Conservation (phyloP, 2,797 vertebrate genomes). For the Rhinogobio ventralis region DNA sequence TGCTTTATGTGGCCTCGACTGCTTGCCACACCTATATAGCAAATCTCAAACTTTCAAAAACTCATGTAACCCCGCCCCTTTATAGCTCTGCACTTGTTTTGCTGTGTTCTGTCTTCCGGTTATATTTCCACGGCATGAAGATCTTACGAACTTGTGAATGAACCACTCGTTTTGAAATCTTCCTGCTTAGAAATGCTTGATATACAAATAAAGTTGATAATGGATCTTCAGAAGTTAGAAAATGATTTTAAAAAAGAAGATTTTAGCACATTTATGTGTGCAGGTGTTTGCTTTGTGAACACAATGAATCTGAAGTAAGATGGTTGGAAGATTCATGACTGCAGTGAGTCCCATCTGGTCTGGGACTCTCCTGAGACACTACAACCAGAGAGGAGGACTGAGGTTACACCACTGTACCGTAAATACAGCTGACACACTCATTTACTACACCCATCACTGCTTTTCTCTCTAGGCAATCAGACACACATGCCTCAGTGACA, state of each 20-base stretch:
- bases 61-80: too few relatives aligned
- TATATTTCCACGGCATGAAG: not conserved
- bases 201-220: not conserved
- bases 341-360: conserved; percentile 32
- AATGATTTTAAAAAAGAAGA: not conserved
- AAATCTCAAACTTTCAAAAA: not conserved
- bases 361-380: conserved; percentile 33
- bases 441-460: conserved; percentile 31
- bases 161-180: not conserved
- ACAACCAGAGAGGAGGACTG: conserved; percentile 29
- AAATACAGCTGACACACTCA: conserved; percentile 41
- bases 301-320: conserved; percentile 5
- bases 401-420: conserved; percentile 35
- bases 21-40: too few relatives aligned
- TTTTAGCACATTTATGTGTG: not conserved
- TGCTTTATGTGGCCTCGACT: too few relatives aligned
- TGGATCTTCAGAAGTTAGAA: too few relatives aligned
- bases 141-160: not conserved
- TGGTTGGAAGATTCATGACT: conserved; percentile 8
- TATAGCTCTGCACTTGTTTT: too few relatives aligned
- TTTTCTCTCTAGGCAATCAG: conserved; percentile 28
- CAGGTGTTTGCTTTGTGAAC: not conserved
- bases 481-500: conserved; percentile 25
- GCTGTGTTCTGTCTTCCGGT: not conserved
- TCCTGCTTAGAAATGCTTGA: not conserved